phyloP scores from a whole-genome alignment of 2,113 vertebrate genomes.

The Microcebus murinus region DNA sequence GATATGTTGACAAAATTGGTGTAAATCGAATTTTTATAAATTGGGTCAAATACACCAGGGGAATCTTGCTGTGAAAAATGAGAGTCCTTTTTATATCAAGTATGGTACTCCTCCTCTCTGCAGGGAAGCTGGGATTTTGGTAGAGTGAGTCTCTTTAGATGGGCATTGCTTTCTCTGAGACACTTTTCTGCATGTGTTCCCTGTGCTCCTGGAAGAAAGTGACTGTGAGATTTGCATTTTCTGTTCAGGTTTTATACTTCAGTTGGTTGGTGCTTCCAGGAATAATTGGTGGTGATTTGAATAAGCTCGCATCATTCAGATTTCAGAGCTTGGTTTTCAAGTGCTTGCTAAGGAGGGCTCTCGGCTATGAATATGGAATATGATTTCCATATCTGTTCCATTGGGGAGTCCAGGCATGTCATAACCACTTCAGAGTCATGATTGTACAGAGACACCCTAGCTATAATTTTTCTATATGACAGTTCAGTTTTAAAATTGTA shows the following conservation, averaged over 20 bases:
- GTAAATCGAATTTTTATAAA: conserved; percentile 59
- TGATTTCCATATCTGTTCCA: conserved; percentile 71
- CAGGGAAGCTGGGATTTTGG: conserved; percentile 21
- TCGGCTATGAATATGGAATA: conserved; percentile 51
- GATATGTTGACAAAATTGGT: conserved; percentile 63
- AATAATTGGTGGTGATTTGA: conserved; percentile 77
- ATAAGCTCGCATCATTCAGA: conserved; percentile 57
- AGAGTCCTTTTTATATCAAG: background rate
- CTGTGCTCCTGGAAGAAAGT: conserved; percentile 50
- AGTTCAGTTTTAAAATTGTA: conserved; percentile 78
- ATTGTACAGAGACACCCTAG: conserved; percentile 58
- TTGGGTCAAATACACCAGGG: conserved; percentile 27
- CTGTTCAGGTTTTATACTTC: conserved; percentile 62
- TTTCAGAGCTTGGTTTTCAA: conserved; percentile 70
- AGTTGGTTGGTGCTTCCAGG: conserved; percentile 58
- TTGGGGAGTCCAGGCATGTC: conserved; percentile 65
- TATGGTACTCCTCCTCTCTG: background rate
- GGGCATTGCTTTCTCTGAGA: background rate
- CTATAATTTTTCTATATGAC: conserved; percentile 72
- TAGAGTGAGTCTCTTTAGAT: conserved; percentile 23
- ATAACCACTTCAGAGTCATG: conserved; percentile 71
- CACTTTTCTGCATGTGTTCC: conserved; percentile 14
- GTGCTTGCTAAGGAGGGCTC: conserved; percentile 43
- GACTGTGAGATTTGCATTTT: conserved; percentile 63
- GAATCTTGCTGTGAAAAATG: conserved; percentile 61